Conservation (phyloP, 2,113 vertebrate species). For the Panurus biarmicus region DNA sequence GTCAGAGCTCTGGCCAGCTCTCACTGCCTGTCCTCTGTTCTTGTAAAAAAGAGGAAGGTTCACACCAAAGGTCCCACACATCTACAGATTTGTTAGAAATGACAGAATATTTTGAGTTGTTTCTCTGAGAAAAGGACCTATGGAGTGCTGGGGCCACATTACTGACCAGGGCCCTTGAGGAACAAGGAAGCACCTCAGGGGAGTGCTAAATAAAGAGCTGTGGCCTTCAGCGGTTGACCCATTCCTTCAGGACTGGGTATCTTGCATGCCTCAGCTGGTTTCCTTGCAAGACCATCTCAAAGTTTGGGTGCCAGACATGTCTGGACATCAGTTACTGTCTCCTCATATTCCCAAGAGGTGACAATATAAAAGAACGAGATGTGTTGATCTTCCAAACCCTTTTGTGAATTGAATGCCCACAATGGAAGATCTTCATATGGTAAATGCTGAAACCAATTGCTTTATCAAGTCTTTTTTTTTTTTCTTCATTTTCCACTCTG, state of each 20-base stretch:
- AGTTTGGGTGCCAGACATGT: background rate
- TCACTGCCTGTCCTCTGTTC: background rate
- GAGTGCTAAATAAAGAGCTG: background rate
- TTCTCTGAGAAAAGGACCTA: background rate
- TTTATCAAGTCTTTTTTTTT: background rate
- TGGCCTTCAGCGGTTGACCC: background rate
- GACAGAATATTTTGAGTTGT: background rate
- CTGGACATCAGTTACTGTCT: background rate
- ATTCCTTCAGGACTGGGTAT: background rate
- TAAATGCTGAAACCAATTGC: background rate
- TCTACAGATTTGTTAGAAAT: background rate
- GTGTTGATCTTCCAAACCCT: background rate
- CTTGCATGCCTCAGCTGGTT: background rate
- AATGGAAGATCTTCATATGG: background rate
- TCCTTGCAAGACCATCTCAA: background rate
- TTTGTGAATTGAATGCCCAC: background rate
- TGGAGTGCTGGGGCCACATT: background rate
- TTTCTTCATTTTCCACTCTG: background rate
- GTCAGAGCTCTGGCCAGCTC: background rate
- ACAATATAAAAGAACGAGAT: background rate
- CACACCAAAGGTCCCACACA: accelerated
- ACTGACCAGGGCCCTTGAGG: background rate
- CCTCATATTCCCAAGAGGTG: background rate
- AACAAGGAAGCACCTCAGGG: background rate
- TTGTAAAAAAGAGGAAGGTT: background rate